Evolutionary conservation across 2,113 vertebrate species (phyloP).

Genomic region (Bothrops jararaca): DNA sequence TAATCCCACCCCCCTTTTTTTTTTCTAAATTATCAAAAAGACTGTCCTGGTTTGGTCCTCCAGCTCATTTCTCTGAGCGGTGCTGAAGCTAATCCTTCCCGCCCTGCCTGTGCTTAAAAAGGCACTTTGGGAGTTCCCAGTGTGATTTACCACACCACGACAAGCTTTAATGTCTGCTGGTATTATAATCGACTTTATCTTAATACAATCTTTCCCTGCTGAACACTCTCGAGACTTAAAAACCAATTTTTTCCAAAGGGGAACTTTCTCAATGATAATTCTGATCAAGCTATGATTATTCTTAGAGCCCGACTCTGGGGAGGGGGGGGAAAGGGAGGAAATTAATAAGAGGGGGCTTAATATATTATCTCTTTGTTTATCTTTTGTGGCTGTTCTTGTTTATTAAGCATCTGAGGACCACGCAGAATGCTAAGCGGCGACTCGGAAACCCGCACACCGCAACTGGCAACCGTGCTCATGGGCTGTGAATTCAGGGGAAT

Average conservation of each 20-base stretch:
- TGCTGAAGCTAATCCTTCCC: background rate
- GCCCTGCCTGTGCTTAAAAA: slow-evolving; percentile 32
- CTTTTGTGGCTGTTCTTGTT: slow-evolving; percentile 45
- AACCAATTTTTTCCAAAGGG: slow-evolving; percentile 57
- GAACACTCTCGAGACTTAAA: slow-evolving; percentile 65
- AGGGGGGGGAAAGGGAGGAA: slow-evolving; percentile 59
- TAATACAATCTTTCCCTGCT: slow-evolving; percentile 71
- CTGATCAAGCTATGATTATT: slow-evolving; percentile 67
- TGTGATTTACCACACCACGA: slow-evolving; percentile 62
- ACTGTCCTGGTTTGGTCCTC: background rate
- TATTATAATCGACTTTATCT: slow-evolving; percentile 73
- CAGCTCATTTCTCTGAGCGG: background rate
- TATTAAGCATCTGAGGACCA: slow-evolving; percentile 56
- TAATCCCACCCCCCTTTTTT: background rate
- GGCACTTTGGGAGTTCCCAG: slow-evolving; percentile 55
- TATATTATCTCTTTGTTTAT: background rate
- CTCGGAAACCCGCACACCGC: background rate
- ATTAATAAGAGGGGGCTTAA: slow-evolving; percentile 60
- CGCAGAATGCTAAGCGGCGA: slow-evolving; percentile 59
- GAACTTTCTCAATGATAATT: slow-evolving; percentile 58
- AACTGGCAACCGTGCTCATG: background rate
- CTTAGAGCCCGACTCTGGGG: slow-evolving; percentile 61
- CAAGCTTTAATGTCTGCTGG: slow-evolving; percentile 58
- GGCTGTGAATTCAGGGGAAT: background rate
- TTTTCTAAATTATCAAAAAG: background rate